Evolutionary conservation across 2,113 vertebrate species (phyloP), one percentile per base, ranked within the genome.

Genomic region (Danionella cerebrum): DNA sequence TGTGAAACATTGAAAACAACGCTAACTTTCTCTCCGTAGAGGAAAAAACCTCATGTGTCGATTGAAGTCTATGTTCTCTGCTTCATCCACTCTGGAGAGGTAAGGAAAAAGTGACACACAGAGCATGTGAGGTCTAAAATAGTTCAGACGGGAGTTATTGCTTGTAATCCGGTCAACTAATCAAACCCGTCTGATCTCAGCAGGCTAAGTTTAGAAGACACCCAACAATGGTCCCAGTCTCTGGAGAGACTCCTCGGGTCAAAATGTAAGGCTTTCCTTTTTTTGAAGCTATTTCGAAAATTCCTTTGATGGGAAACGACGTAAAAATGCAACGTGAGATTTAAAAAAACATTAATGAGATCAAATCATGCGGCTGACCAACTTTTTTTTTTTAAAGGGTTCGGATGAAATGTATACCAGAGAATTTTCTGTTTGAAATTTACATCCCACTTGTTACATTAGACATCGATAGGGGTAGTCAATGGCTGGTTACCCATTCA

Each of bases 141-240:
- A 25, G 14, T 45, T 12, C 6, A 25, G 2, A 7, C 11, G 45
- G 36, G 41, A 36, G 27, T 36, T 27, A 47, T 35, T 39, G 6
- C 47, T 21, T 3, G 21, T 65, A 52, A 51, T 24, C 33, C 39
- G 60, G 78, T 79, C 64, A 57, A 72, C 69, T 68, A 67, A 75
- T 66, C 54, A 45, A 65, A 65, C 12, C 39, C 74, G 24, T 59
- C 78, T 71, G 76, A 71, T 83, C 76, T 57, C 73, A 81, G 81
- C 84, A 88, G 86, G 79, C 82, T 88, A 81, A 89, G 78, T 80
- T 82, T 86, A 83, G 87, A 90, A 76, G 89, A 90, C 62, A 87
- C 80, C 51, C 84, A 85, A 79, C 82, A 87, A 85, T 90, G 89
- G 89, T 84, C 89, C 71, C 86, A 89, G 79, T 89, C 89, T 65